Evolutionary conservation across 1,140 invertebrate genomes (phyloP), one percentile per base, ranked within the genome.

Genomic region (Lepidurus packardi): DNA sequence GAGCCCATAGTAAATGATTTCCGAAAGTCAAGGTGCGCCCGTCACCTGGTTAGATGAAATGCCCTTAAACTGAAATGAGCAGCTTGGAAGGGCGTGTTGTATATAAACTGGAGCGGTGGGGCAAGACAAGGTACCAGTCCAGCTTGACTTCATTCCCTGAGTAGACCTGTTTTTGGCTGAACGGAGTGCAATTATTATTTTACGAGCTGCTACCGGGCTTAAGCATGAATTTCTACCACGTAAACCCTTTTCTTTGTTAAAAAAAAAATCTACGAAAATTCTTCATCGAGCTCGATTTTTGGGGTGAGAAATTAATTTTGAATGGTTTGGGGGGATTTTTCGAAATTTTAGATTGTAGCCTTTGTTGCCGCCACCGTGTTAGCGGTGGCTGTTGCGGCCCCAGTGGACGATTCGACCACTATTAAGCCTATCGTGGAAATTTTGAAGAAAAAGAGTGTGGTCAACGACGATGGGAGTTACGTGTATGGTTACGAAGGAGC

Each of bases 401-500:
- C 53, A 13, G 9, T 65, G 4, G 53, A 65, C 1, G 53, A 65
- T 21, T 5, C 13, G 4, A 65, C 53, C 13, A 65, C n/a, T 13
- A 1, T 21, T 16, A 65, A 65, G 53, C 53, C 21, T 25, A n/a
- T 44, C 13, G 88, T 89, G 10, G 86, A 87, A 13, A 90, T 90
- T 81, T 84, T 90, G 42, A 93, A 93, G 82, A 91, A 93, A 83
- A 92, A 94, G 80, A 90, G 92, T 78, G 89, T 90, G 83, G 86
- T 93, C 0, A 94, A 94, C 82, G 90, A 93, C 47, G 93, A 95
- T 84, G 92, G 92, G 34, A 92, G 92, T 0, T 94, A 94, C 82
- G 93, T 92, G 0, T 93, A 92, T 79, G 93, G 93, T 0, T 94
- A 93, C 82, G 93, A 94, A 85, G 92, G 92, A 6, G 92, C 90